These are phyloP conservation scores for Microtus ochrogaster DNA, from an alignment of 2,113 vertebrate genomes.

Conservation along the genomic window DNA sequence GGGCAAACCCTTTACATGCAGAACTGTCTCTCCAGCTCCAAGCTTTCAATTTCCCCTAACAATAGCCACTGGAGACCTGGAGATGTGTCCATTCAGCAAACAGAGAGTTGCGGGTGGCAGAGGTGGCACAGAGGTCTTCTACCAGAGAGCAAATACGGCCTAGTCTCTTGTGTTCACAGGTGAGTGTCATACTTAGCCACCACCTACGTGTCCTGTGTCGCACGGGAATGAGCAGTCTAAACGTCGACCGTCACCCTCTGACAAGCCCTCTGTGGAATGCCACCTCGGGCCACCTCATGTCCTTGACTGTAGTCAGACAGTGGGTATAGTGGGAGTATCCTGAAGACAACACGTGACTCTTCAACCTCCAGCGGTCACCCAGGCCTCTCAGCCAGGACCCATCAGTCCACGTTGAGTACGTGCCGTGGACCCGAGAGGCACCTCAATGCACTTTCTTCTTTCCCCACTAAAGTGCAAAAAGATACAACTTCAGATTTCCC, in stretches of 20 bases:
- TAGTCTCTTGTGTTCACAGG: neutral
- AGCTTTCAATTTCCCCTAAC: neutral
- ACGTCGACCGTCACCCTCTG: neutral
- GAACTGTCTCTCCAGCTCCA: neutral
- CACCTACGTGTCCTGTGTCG: neutral
- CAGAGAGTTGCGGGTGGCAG: neutral
- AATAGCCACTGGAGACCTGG: neutral
- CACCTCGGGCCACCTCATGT: too few relatives aligned
- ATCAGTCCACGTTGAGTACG: fast-evolving
- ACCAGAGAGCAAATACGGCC: neutral
- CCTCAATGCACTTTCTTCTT: neutral
- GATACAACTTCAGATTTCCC: neutral
- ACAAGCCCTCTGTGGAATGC: neutral
- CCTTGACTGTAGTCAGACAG: neutral
- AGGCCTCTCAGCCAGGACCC: neutral
- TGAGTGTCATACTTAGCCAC: neutral
- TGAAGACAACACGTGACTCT: neutral
- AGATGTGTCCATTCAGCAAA: constrained; percentile 18
- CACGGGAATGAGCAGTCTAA: neutral
- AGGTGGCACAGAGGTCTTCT: neutral
- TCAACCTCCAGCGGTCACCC: neutral
- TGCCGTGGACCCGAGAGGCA: neutral
- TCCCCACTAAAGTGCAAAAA: neutral
- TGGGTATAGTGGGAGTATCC: too few relatives aligned
- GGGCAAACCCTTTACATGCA: neutral